A percentile compares a stretch with the other conserved stretches of the same genome.
Conservation (phyloP, 2,113 vertebrate genomes). For the Thalassarche chlororhynchos region DNA sequence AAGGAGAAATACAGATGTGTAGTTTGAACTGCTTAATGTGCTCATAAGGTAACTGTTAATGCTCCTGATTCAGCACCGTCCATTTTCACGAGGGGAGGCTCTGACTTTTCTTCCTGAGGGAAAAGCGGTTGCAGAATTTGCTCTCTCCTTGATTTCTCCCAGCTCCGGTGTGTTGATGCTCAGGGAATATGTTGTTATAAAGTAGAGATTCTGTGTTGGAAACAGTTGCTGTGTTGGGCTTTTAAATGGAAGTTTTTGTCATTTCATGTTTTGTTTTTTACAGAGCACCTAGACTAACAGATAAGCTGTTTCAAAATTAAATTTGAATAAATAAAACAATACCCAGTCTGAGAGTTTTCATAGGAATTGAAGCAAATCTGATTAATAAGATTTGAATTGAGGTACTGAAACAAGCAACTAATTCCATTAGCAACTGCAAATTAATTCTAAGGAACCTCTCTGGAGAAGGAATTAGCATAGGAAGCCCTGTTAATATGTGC, state of each 20-base stretch:
- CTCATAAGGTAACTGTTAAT: not conserved
- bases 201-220: not conserved
- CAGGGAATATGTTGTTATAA: not conserved
- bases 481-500: not conserved
- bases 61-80: not conserved
- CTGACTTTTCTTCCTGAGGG: not conserved
- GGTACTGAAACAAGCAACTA: conserved; percentile 32
- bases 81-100: rapidly evolving
- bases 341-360: not conserved
- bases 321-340: not conserved
- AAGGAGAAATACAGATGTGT: not conserved
- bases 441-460: conserved; percentile 6
- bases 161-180: not conserved
- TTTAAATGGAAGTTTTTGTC: not conserved
- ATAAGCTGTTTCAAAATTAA: not conserved
- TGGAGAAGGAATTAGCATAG: not conserved
- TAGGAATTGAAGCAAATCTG: conserved; percentile 2
- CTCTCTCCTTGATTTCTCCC: not conserved
- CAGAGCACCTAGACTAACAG: not conserved
- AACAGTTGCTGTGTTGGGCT: not conserved
- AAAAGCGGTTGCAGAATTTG: not conserved
- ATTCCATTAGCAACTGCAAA: conserved; percentile 13
- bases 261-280: not conserved
- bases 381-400: conserved; percentile 30
- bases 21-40: not conserved